Evolutionary conservation across 2,797 vertebrate genomes (phyloP).

Genomic region (Bovichtus diacanthus): DNA sequence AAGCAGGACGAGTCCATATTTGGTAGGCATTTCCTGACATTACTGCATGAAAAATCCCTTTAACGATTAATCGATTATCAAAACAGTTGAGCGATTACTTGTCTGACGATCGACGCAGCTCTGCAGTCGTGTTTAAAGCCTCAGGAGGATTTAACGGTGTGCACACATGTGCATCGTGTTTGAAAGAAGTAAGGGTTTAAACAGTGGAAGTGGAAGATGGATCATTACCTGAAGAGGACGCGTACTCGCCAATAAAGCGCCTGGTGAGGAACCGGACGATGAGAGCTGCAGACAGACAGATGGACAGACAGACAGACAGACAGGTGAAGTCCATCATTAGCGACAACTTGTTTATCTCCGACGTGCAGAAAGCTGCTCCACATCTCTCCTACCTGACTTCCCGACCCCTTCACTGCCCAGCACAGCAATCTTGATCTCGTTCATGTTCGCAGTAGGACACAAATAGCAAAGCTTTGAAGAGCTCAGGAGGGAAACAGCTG

Average conservation of each 20-base stretch:
- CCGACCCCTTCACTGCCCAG: conserved; percentile 88
- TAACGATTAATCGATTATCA: no score
- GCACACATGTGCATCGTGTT: no score
- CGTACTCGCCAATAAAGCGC: conserved; percentile 92
- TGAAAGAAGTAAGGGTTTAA: no score
- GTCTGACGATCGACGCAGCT: no score
- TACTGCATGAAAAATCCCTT: no score
- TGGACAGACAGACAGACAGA: not conserved
- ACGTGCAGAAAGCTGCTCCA: not conserved
- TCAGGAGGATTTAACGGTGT: no score
- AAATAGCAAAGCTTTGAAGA: not conserved
- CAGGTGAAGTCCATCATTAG: not conserved
- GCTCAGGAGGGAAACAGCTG: no score
- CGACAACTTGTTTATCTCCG: not conserved
- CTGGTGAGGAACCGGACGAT: conserved; percentile 90
- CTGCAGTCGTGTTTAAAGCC: no score
- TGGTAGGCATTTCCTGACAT: no score
- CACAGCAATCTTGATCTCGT: conserved; percentile 86
- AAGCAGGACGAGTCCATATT: no score
- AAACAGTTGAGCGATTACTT: no score
- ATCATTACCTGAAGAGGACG: conserved; percentile 87
- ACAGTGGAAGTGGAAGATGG: not conserved
- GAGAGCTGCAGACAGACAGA: conserved; percentile 80
- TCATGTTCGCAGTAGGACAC: conserved; percentile 70
- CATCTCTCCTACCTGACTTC: conserved; percentile 85